A percentile compares a stretch with the other conserved stretches of the same genome.
phyloP scores from a whole-genome alignment of 2,888 invertebrate species.

The Cantharis flavilabris region DNA sequence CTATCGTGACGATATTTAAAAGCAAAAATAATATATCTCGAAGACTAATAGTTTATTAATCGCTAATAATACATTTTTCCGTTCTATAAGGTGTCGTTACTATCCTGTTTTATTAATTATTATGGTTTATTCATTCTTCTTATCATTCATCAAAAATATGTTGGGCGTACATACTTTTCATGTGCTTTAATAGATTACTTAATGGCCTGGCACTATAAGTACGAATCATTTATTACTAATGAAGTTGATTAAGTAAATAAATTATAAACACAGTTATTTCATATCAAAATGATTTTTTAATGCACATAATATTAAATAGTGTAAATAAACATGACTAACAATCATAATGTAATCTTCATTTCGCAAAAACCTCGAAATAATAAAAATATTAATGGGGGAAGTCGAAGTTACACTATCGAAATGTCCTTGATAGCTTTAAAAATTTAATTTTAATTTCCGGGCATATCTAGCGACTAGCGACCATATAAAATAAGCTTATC shows the following conservation, averaged over 20 bases:
- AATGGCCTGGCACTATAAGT: neutral
- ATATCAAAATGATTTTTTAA: neutral
- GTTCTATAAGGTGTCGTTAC: neutral
- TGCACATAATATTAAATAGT: neutral
- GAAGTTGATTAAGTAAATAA: neutral
- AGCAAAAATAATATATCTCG: neutral
- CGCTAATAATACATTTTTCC: neutral
- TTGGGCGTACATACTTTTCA: neutral
- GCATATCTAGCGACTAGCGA: conserved; percentile 31
- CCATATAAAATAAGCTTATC: conserved; percentile 40
- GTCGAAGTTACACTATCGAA: conserved; percentile 33
- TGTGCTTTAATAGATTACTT: neutral
- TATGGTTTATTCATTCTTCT: neutral
- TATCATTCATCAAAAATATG: neutral
- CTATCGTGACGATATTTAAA: neutral
- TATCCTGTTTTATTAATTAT: neutral
- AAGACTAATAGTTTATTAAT: neutral
- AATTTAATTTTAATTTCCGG: conserved; percentile 42
- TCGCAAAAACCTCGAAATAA: conserved; percentile 31
- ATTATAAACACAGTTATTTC: neutral
- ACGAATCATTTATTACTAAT: neutral
- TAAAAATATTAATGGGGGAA: conserved; percentile 39
- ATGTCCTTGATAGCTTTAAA: conserved; percentile 40
- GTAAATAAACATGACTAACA: neutral
- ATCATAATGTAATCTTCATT: neutral